phyloP scores from a whole-genome alignment of 2,113 vertebrate species.

The Furnarius figulus region DNA sequence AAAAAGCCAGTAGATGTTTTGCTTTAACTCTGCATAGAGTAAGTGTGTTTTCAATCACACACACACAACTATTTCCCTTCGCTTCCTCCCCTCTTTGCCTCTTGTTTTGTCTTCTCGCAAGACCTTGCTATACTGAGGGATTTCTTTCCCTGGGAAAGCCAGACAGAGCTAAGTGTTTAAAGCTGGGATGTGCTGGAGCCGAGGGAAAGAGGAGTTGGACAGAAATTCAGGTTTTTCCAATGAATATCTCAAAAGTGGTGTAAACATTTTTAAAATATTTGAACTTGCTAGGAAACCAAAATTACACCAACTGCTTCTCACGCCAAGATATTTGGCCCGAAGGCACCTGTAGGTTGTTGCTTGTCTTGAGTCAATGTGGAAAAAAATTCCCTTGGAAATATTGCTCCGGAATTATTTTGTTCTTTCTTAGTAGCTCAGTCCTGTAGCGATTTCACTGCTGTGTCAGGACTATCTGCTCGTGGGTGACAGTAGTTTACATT shows the following conservation, averaged over 20 bases:
- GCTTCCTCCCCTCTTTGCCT: not conserved
- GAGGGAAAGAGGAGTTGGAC: not conserved
- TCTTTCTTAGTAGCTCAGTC: not conserved
- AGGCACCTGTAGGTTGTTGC: conserved; percentile 61
- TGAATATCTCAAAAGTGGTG: conserved; percentile 10
- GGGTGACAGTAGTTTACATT: not conserved
- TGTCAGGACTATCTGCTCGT: not conserved
- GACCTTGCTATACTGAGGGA: not conserved
- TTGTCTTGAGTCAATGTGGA: conserved; percentile 16
- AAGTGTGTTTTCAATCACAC: conserved; percentile 1
- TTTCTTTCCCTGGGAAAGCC: not conserved
- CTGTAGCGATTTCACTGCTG: not conserved
- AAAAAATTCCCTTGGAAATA: not conserved
- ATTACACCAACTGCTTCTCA: not conserved
- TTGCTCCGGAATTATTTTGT: not conserved
- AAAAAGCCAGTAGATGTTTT: not conserved
- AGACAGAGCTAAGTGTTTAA: conserved; percentile 29
- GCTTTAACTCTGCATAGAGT: not conserved
- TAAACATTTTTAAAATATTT: conserved; percentile 68
- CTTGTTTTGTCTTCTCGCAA: conserved; percentile 19
- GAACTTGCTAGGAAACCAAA: conserved; percentile 54
- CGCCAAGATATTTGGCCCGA: conserved; percentile 44
- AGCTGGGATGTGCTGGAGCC: not conserved
- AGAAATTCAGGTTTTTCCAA: conserved; percentile 14
- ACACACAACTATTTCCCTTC: not conserved